Evolutionary conservation across 1,140 invertebrate genomes (phyloP).

Genomic region (Drosophila melanica): DNA sequence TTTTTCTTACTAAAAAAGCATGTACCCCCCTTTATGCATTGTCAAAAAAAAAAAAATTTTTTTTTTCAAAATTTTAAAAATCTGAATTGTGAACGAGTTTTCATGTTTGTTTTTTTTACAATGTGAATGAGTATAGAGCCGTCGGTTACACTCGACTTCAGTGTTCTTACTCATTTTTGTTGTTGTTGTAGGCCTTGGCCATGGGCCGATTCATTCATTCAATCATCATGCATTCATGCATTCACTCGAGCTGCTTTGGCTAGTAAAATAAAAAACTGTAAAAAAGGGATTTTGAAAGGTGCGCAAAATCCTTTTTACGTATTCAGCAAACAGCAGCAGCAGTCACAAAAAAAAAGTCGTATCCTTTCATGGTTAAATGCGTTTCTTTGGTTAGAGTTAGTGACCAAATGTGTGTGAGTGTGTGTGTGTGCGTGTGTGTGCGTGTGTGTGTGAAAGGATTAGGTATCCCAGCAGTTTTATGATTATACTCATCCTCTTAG

Average conservation of each 20-base stretch:
- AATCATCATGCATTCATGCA: slow-evolving; percentile 70
- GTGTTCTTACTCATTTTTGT: not conserved
- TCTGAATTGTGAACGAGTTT: too few species aligned
- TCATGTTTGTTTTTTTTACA: too few species aligned
- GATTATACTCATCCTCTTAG: slow-evolving; percentile 36
- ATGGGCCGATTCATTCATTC: slow-evolving; percentile 48
- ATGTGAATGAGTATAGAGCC: not conserved
- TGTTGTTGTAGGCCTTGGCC: slow-evolving; percentile 15
- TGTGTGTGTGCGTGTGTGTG: slow-evolving; percentile 15
- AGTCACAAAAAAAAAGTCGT: slow-evolving; percentile 54
- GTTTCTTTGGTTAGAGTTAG: slow-evolving; percentile 68
- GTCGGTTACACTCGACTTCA: not conserved
- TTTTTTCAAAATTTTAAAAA: too few species aligned
- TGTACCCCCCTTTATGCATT: too few species aligned
- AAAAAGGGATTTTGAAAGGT: slow-evolving; percentile 76
- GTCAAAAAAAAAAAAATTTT: too few species aligned
- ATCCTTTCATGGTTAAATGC: slow-evolving; percentile 76
- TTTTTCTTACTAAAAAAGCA: too few species aligned
- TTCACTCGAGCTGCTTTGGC: slow-evolving; percentile 44
- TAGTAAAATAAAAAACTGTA: slow-evolving; percentile 60
- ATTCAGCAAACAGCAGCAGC: slow-evolving; percentile 37
- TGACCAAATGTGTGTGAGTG: slow-evolving; percentile 35
- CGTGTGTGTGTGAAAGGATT: slow-evolving; percentile 60
- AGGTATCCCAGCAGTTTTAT: slow-evolving; percentile 49
- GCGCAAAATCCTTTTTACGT: slow-evolving; percentile 74